Conservation (phyloP, 2,113 vertebrate genomes). For the Daboia siamensis region DNA sequence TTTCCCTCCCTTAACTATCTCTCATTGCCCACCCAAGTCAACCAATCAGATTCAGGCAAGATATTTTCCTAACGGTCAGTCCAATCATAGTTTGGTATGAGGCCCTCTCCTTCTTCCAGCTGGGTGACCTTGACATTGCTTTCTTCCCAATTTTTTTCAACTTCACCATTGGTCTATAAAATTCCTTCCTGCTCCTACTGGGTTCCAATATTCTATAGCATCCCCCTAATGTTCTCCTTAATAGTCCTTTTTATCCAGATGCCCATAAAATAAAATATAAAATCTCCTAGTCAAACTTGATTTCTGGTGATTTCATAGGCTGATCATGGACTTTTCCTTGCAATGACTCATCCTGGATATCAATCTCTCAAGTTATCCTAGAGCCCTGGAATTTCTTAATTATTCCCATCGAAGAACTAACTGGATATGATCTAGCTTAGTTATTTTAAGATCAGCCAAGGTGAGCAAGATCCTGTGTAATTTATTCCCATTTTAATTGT, state of each 20-base stretch:
- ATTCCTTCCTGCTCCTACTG: neutral
- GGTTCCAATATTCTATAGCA: neutral
- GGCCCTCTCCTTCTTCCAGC: too few relatives aligned
- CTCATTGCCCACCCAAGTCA: too few relatives aligned
- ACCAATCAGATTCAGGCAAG: too few relatives aligned
- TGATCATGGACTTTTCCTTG: neutral
- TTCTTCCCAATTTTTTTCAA: neutral
- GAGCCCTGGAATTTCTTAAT: neutral
- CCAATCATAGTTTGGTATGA: too few relatives aligned
- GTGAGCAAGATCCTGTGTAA: neutral
- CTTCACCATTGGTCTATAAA: neutral
- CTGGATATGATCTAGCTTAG: neutral
- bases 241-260: neutral
- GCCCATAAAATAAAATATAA: neutral
- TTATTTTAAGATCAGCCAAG: neutral
- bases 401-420: neutral
- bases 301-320: neutral
- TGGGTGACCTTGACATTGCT: neutral
- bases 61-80: too few relatives aligned
- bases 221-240: neutral
- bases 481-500: neutral
- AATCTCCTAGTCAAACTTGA: neutral
- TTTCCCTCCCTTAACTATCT: too few relatives aligned
- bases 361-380: neutral
- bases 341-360: neutral